Conservation (phyloP, 2,888 invertebrate species). For the Papilio protenor region DNA sequence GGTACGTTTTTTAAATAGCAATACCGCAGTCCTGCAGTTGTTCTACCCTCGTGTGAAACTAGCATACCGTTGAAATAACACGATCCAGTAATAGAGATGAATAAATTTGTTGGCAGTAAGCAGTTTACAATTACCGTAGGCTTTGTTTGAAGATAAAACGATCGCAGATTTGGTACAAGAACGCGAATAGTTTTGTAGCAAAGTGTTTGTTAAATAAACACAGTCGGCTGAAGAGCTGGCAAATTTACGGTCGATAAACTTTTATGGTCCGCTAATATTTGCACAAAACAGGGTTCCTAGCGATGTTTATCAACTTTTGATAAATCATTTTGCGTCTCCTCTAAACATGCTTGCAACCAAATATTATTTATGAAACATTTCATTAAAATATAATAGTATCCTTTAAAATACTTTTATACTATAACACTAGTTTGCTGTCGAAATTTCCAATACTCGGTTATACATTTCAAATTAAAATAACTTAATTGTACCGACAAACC, state of each 20-base stretch:
- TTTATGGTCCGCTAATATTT: slow-evolving; percentile 41
- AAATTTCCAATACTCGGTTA: neutral
- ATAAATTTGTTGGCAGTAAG: slow-evolving; percentile 31
- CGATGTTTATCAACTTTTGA: slow-evolving; percentile 25
- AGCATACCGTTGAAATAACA: slow-evolving; percentile 19
- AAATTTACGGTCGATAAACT: slow-evolving; percentile 43
- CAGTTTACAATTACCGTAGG: slow-evolving; percentile 36
- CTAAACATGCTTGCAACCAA: neutral
- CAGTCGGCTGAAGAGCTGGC: slow-evolving; percentile 29
- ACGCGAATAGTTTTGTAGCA: slow-evolving; percentile 31
- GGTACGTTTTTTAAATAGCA: neutral
- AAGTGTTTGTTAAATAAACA: slow-evolving; percentile 40
- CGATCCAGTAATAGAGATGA: slow-evolving; percentile 29
- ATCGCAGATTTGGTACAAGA: slow-evolving; percentile 15
- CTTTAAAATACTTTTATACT: neutral
- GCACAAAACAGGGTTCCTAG: slow-evolving; percentile 30
- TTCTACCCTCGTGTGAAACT: neutral
- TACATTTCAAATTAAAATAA: neutral
- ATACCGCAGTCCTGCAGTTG: neutral
- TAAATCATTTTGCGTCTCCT: neutral
- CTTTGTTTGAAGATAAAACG: slow-evolving; percentile 29
- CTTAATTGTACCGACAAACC: neutral
- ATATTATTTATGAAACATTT: neutral
- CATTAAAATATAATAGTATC: no score
- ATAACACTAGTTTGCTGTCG: no score